Conservation (phyloP, 2,888 invertebrate genomes). For the Entomobrya multifasciata region DNA sequence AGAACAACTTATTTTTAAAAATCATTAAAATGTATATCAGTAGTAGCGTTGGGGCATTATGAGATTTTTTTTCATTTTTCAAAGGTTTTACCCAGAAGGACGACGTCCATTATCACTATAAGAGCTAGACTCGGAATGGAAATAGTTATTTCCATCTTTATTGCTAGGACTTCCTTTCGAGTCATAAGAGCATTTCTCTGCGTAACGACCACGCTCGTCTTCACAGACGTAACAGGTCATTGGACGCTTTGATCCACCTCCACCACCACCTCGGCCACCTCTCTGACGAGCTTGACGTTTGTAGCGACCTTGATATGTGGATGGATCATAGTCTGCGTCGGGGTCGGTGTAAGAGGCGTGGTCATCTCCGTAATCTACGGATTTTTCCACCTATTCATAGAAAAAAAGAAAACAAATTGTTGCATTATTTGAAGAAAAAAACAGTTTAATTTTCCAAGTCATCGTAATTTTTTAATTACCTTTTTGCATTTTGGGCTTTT, state of each 20-base stretch:
- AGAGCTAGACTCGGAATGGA: conserved; percentile 79
- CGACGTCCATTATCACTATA: conserved; percentile 78
- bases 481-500: conserved; percentile 80
- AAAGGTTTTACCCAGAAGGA: conserved; percentile 72
- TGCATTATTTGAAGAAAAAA: too few relatives aligned
- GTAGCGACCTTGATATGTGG: conserved; percentile 80
- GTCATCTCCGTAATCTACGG: conserved; percentile 79
- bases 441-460: too few relatives aligned
- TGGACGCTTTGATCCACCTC: conserved; percentile 71
- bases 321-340: conserved; percentile 78
- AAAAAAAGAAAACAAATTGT: too few relatives aligned
- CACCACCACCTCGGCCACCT: conserved; percentile 57
- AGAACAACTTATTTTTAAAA: background rate
- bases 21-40: background rate
- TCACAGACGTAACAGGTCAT: conserved; percentile 85
- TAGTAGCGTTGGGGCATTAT: background rate
- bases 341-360: conserved; percentile 75
- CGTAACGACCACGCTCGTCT: conserved; percentile 78
- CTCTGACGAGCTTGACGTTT: conserved; percentile 82
- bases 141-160: conserved; percentile 77
- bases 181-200: conserved; percentile 89
- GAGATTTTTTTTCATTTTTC: conserved; percentile 5
- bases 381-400: conserved; percentile 78
- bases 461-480: too few relatives aligned
- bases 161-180: conserved; percentile 83